phyloP scores from a whole-genome alignment of 2,113 vertebrate species.

The Centropristis striata region DNA sequence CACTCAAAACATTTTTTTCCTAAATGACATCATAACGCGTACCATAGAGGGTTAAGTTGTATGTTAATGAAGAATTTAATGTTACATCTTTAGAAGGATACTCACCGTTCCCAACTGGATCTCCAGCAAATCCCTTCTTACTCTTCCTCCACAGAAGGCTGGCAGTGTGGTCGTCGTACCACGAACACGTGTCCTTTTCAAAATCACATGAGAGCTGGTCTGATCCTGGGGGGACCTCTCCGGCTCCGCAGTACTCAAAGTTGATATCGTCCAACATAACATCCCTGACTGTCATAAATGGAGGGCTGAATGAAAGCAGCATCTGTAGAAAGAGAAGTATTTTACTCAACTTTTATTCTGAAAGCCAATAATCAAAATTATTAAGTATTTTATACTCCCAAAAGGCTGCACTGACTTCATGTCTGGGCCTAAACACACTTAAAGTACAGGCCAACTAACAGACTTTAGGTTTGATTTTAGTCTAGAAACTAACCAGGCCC shows the following conservation, averaged over 20 bases:
- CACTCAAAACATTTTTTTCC: too few species aligned
- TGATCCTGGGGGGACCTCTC: slow-evolving; percentile 74
- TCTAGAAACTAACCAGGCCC: neutral
- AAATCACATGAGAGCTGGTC: slow-evolving; percentile 83
- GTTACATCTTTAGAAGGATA: too few species aligned
- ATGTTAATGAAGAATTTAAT: too few species aligned
- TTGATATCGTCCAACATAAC: slow-evolving; percentile 82
- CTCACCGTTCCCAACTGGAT: slow-evolving; percentile 67
- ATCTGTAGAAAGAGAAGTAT: slow-evolving; percentile 68
- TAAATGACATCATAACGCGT: too few species aligned
- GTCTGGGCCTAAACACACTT: neutral
- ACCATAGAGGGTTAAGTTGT: too few species aligned
- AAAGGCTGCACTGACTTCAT: neutral
- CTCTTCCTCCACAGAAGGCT: slow-evolving; percentile 70
- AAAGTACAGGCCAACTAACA: neutral
- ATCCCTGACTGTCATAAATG: neutral
- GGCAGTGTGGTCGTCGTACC: slow-evolving; percentile 79
- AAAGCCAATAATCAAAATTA: neutral
- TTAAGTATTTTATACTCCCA: neutral
- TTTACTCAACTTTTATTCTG: neutral
- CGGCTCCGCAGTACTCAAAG: slow-evolving; percentile 77
- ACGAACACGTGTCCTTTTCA: slow-evolving; percentile 81
- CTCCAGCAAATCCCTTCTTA: neutral
- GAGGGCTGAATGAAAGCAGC: slow-evolving; percentile 38
- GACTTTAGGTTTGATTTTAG: too few species aligned